Evolutionary conservation across 1,140 invertebrate genomes (phyloP).

Genomic region (Brachionus paranguensis): DNA sequence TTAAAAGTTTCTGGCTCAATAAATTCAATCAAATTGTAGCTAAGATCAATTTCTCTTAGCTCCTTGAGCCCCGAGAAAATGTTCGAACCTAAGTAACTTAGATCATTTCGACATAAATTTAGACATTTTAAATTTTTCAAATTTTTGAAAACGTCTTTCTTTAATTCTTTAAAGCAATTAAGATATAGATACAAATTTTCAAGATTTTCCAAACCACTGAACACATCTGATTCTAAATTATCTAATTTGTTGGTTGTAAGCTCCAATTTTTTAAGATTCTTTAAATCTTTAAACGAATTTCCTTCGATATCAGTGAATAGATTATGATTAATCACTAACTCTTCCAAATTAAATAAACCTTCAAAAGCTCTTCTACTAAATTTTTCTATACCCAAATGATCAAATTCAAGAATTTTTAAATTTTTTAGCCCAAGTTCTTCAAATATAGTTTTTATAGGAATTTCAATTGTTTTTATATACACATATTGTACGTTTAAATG

Average conservation of each 20-base stretch:
- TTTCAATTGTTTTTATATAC: neutral
- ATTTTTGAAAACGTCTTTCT: neutral
- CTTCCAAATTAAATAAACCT: neutral
- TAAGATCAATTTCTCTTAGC: neutral
- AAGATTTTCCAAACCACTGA: neutral
- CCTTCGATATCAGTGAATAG: neutral
- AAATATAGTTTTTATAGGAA: neutral
- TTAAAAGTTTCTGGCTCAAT: neutral
- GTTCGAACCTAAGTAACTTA: neutral
- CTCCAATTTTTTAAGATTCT: neutral
- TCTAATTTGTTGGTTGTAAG: neutral
- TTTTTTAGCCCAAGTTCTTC: neutral
- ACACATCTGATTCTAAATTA: neutral
- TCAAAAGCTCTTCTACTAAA: neutral
- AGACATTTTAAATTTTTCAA: neutral
- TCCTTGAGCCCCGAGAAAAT: neutral
- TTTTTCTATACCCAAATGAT: neutral
- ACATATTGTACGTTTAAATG: neutral
- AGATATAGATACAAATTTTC: neutral
- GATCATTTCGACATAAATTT: neutral
- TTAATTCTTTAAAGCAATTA: neutral
- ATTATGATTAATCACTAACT: neutral
- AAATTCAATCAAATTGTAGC: neutral
- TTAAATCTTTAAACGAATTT: neutral
- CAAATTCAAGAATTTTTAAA: neutral